Evolutionary conservation across 1,140 invertebrate species (phyloP).

Genomic region (Aphidius ervi): DNA sequence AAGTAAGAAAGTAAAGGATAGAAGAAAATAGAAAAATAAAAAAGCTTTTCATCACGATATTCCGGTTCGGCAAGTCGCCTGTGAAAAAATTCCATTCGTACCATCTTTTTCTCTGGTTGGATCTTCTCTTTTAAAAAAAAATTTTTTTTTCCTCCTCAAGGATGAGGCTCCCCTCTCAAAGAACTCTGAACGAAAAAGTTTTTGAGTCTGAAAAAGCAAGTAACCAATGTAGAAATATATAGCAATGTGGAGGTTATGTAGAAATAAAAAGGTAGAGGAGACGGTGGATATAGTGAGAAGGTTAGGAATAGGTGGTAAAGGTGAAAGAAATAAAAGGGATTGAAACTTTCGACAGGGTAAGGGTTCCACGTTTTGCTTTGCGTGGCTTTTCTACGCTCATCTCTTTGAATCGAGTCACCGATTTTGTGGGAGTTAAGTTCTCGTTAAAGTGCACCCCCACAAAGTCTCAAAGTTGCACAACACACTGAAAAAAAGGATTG

Average conservation of each 20-base stretch:
- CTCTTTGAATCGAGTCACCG: constrained; percentile 21
- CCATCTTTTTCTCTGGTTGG: constrained; percentile 13
- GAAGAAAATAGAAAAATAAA: constrained; percentile 20
- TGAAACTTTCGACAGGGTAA: constrained; percentile 14
- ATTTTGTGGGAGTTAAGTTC: constrained; percentile 25
- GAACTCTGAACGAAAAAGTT: constrained; percentile 22
- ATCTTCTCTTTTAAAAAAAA: neutral
- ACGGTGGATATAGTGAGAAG: too few relatives aligned
- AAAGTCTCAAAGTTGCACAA: constrained; percentile 6
- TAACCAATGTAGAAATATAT: neutral
- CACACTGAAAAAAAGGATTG: constrained; percentile 13
- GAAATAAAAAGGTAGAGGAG: neutral
- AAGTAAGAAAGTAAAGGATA: neutral
- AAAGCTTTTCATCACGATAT: constrained; percentile 25
- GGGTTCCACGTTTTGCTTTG: constrained; percentile 16
- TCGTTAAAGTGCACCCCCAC: constrained; percentile 23
- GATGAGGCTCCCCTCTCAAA: constrained; percentile 10
- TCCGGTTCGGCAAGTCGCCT: constrained; percentile 22
- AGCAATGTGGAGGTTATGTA: neutral
- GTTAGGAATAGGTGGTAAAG: neutral
- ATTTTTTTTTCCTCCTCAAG: constrained; percentile 6
- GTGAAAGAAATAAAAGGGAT: constrained; percentile 17
- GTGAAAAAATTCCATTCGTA: constrained; percentile 25
- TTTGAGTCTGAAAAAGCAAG: constrained; percentile 13
- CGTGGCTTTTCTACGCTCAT: constrained; percentile 19